These are phyloP conservation scores for Berghia stephanieae DNA, from an alignment of 1,140 invertebrate species.

Conservation along the genomic window DNA sequence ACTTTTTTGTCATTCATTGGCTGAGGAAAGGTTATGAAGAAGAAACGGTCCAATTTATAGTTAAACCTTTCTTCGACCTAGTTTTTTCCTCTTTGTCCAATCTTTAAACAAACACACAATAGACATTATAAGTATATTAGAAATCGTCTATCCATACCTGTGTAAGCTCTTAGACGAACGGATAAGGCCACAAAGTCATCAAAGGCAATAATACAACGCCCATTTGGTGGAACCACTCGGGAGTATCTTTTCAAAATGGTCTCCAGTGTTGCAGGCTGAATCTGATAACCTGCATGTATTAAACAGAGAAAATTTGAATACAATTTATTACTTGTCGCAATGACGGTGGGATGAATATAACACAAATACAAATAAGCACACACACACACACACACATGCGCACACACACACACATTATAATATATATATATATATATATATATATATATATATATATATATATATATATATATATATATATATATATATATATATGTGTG, in stretches of 20 bases:
- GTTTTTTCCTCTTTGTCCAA: neutral
- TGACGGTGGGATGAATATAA: neutral
- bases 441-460: neutral
- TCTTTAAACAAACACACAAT: no score
- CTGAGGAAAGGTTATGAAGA: neutral
- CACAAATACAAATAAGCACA: no score
- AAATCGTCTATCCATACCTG: slow-evolving; percentile 41
- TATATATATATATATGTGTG: neutral
- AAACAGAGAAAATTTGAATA: neutral
- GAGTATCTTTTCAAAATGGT: slow-evolving; percentile 59
- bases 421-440: neutral
- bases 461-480: neutral
- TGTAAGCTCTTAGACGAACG: slow-evolving; percentile 53
- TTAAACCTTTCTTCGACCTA: neutral
- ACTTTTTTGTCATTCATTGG: neutral
- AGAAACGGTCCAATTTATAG: neutral
- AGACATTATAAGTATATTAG: neutral
- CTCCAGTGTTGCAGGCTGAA: slow-evolving; percentile 43
- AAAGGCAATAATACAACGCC: slow-evolving; percentile 55
- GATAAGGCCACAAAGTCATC: slow-evolving; percentile 60
- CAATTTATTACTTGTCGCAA: neutral
- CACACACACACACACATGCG: no score
- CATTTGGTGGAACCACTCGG: slow-evolving; percentile 40
- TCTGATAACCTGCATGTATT: slow-evolving; percentile 44
- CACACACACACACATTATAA: no score